Conservation (phyloP, 92 coral and sea anemone genomes). For the Epizoanthus illoricatus region DNA sequence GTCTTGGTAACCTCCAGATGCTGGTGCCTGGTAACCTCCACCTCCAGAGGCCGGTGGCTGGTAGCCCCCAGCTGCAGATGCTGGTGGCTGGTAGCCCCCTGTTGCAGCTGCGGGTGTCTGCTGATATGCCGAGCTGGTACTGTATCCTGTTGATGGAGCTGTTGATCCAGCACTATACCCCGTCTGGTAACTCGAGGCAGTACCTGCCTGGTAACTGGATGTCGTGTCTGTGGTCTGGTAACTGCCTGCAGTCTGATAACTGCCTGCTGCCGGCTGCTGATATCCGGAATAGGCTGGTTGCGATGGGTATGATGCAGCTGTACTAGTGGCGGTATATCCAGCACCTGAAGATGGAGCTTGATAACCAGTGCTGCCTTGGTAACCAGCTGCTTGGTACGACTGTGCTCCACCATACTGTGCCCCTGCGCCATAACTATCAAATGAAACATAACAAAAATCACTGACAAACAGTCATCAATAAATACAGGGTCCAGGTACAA, state of each 20-base stretch:
- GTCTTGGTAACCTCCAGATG: constrained; percentile 38
- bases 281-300: constrained; percentile 25
- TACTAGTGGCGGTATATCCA: constrained; percentile 24
- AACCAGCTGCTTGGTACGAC: constrained; percentile 24
- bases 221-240: constrained; percentile 23
- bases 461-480: not conserved
- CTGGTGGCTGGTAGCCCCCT: constrained; percentile 9
- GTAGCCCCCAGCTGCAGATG: not conserved
- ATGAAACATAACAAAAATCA: not conserved
- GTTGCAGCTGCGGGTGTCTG: constrained; percentile 6
- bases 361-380: constrained; percentile 25
- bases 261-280: constrained; percentile 12
- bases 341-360: constrained; percentile 9
- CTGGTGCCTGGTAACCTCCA: constrained; percentile 35
- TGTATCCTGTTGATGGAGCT: constrained; percentile 21
- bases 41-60: constrained; percentile 12
- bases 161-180: constrained; percentile 22
- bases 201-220: constrained; percentile 21
- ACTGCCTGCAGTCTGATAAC: constrained; percentile 17
- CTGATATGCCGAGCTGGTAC: constrained; percentile 1
- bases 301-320: constrained; percentile 12
- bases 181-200: constrained; percentile 13
- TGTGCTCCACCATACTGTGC: constrained; percentile 34
- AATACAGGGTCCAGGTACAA: too few relatives aligned
- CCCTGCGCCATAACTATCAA: constrained; percentile 19